These are phyloP conservation scores for Drosophila cognata DNA, from an alignment of 2,888 invertebrate genomes.

Conservation along the genomic window DNA sequence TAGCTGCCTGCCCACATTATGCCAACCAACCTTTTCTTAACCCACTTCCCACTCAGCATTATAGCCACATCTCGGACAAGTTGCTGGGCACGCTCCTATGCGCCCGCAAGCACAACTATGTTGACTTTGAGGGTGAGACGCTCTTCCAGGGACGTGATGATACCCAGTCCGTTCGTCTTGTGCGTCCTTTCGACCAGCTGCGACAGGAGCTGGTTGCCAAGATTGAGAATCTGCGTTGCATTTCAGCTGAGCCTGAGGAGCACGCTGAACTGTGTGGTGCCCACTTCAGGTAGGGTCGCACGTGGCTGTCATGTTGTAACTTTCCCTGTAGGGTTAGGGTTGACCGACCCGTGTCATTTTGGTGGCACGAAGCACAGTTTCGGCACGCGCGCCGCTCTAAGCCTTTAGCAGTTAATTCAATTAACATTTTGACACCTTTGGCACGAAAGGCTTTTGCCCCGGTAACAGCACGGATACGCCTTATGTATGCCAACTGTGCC, in stretches of 20 bases:
- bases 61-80: conserved; percentile 95
- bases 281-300: conserved; percentile 17
- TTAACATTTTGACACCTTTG: conserved; percentile 49
- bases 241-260: conserved; percentile 18
- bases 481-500: conserved; percentile 3
- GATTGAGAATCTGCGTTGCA: conserved; percentile 85
- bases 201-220: conserved; percentile 87
- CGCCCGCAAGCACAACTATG: conserved; percentile 94
- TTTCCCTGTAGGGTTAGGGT: not conserved
- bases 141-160: conserved; percentile 96
- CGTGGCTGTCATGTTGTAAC: conserved; percentile 19
- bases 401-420: conserved; percentile 68
- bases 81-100: conserved; percentile 96
- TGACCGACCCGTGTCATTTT: conserved; percentile 57
- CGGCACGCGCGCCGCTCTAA: conserved; percentile 64
- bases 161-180: conserved; percentile 91
- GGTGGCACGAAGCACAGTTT: conserved; percentile 14
- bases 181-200: conserved; percentile 90
- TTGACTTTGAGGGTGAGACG: conserved; percentile 96
- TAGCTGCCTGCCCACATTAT: conserved; percentile 1
- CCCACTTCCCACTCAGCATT: conserved; percentile 87
- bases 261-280: conserved; percentile 24
- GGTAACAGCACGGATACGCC: conserved; percentile 26
- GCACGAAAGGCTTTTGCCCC: not conserved
- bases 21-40: not conserved